These are phyloP conservation scores for Pygocentrus nattereri DNA, from an alignment of 2,797 vertebrate genomes.

Conservation along the genomic window DNA sequence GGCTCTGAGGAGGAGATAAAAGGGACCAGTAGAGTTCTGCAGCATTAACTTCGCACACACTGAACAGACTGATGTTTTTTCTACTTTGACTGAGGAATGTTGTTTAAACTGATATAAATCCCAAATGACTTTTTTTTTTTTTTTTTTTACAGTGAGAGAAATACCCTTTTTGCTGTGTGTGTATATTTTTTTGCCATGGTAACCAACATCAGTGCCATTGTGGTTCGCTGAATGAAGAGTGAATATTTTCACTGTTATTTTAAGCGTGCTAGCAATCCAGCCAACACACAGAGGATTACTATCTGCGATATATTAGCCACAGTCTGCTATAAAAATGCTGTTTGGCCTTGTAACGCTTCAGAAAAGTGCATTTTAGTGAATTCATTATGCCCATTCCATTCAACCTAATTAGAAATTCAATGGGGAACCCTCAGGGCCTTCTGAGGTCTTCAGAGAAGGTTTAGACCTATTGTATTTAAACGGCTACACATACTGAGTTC, in stretches of 20 bases:
- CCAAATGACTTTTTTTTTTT: conserved; percentile 23
- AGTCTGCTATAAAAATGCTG: too few species aligned
- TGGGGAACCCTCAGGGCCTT: too few species aligned
- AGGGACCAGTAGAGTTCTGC: background rate
- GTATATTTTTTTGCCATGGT: conserved; percentile 20
- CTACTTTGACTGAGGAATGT: conserved; percentile 29
- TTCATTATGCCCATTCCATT: too few species aligned
- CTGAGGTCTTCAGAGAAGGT: too few species aligned
- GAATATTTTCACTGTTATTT: conserved; percentile 19
- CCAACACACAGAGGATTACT: background rate
- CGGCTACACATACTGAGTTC: too few species aligned
- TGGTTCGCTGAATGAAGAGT: background rate
- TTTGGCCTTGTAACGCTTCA: too few species aligned
- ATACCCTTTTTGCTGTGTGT: background rate
- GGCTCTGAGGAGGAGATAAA: conserved; percentile 41
- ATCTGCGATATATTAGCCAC: too few species aligned
- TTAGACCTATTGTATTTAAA: too few species aligned
- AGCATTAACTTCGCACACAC: conserved; percentile 23
- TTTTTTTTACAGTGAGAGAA: conserved; percentile 2
- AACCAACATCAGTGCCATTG: conserved; percentile 19
- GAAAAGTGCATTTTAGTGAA: too few species aligned
- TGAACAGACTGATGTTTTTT: conserved; percentile 19
- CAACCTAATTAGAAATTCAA: too few species aligned
- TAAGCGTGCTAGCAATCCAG: conserved; percentile 2
- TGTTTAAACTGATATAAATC: conserved; percentile 50